A percentile compares a stretch with the other conserved stretches of the same genome.
These are phyloP conservation scores for Chaetogeoica ovagalla DNA, from an alignment of 2,888 invertebrate species.

Conservation along the genomic window DNA sequence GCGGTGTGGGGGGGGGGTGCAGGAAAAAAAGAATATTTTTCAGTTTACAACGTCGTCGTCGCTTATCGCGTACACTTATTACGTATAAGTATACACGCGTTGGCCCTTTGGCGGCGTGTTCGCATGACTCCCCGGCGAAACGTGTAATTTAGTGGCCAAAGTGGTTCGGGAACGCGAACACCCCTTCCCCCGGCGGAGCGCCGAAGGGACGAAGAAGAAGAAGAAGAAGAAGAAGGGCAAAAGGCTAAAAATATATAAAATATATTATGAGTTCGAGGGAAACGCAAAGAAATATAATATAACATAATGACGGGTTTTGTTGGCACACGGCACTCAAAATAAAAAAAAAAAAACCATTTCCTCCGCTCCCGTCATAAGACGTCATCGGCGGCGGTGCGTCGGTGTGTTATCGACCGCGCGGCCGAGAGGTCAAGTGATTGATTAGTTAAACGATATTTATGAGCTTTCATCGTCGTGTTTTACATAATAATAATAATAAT, in stretches of 20 bases:
- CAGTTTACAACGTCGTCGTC: neutral
- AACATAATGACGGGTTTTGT: constrained; percentile 45
- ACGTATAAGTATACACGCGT: constrained; percentile 15
- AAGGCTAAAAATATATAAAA: neutral
- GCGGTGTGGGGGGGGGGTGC: neutral
- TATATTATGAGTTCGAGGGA: neutral
- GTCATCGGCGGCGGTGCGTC: neutral
- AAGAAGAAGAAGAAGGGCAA: neutral
- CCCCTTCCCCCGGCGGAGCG: neutral
- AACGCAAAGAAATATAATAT: constrained; percentile 20
- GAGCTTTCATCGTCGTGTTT: constrained; percentile 34
- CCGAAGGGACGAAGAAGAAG: neutral
- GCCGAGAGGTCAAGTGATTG: constrained; percentile 51
- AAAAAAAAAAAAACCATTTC: neutral
- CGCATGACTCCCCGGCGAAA: constrained; percentile 49
- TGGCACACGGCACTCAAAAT: neutral
- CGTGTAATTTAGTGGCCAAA: constrained; percentile 50
- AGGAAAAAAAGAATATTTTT: constrained; percentile 9
- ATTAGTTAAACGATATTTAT: constrained; percentile 42
- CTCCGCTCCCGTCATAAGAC: neutral
- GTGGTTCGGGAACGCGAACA: constrained; percentile 11
- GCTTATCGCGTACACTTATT: too few relatives aligned
- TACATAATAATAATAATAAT: constrained; percentile 1
- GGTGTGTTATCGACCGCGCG: constrained; percentile 30
- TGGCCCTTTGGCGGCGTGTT: constrained; percentile 7